phyloP scores from a whole-genome alignment of 2,113 vertebrate genomes.

The Psophia crepitans region DNA sequence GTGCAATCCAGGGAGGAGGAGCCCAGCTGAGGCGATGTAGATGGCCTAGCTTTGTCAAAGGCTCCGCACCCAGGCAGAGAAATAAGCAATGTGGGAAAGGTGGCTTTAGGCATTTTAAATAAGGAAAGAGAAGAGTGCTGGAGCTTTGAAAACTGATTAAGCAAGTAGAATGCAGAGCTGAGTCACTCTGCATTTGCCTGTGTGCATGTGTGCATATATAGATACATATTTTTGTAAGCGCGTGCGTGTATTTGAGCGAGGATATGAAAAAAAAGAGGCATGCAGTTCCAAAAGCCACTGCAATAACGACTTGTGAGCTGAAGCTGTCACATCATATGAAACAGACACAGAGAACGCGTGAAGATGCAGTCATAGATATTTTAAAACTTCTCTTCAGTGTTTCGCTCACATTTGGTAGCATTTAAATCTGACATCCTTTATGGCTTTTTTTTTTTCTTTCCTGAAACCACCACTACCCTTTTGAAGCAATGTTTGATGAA shows the following conservation, averaged over 20 bases:
- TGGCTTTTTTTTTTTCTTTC: not conserved
- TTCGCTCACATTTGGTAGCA: conserved; percentile 47
- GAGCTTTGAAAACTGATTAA: conserved; percentile 23
- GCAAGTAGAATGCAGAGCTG: conserved; percentile 20
- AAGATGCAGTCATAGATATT: conserved; percentile 31
- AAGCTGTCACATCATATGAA: conserved; percentile 56
- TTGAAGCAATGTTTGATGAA: conserved; percentile 24
- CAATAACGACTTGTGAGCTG: not conserved
- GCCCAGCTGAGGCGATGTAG: fast-evolving
- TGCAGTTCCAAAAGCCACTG: conserved; percentile 24
- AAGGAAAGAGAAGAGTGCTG: not conserved
- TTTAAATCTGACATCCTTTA: conserved; percentile 34
- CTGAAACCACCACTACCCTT: not conserved
- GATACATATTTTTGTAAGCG: conserved; percentile 29
- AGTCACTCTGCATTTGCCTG: conserved; percentile 35
- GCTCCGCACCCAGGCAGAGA: not conserved
- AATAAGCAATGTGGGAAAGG: not conserved
- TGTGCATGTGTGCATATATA: conserved; percentile 51
- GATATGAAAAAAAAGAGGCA: not conserved
- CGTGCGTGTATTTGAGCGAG: not conserved
- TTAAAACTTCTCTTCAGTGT: conserved; percentile 39
- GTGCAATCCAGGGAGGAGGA: not conserved
- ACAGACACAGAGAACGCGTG: conserved; percentile 5
- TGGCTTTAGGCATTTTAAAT: not conserved
- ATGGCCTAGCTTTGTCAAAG: not conserved